Conservation (phyloP, 2,113 vertebrate species). For the Struthidea cinerea region DNA sequence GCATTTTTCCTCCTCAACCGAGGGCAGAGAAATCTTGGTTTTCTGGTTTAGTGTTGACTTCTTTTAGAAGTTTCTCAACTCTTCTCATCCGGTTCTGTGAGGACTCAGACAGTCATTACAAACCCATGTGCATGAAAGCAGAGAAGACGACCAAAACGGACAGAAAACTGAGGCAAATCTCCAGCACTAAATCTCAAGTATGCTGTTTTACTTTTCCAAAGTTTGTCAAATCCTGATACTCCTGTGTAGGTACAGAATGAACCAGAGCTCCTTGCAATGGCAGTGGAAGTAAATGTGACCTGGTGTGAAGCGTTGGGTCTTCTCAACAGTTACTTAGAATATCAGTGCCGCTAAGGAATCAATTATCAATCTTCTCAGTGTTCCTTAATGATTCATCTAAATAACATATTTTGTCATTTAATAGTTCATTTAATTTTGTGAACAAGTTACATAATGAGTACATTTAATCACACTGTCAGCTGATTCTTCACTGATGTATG, state of each 20-base stretch:
- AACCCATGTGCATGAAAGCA: not conserved
- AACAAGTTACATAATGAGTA: slow-evolving; percentile 30
- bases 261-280: not conserved
- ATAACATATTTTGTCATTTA: slow-evolving; percentile 36
- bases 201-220: not conserved
- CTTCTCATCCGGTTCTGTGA: not conserved
- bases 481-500: slow-evolving; percentile 46
- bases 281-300: not conserved
- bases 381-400: not conserved
- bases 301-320: not conserved
- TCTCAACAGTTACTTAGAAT: not conserved
- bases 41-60: not conserved
- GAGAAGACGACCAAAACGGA: not conserved
- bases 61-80: not conserved
- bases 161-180: not conserved
- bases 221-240: not conserved
- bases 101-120: not conserved
- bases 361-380: not conserved
- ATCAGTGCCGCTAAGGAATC: not conserved
- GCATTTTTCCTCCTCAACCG: not conserved
- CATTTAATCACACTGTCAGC: not conserved
- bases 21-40: not conserved
- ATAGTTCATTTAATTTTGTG: slow-evolving; percentile 56
- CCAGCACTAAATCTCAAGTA: accelerated
- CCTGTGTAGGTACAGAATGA: not conserved